Evolutionary conservation across 1,140 invertebrate species (phyloP).

Genomic region (Saccostrea echinata): DNA sequence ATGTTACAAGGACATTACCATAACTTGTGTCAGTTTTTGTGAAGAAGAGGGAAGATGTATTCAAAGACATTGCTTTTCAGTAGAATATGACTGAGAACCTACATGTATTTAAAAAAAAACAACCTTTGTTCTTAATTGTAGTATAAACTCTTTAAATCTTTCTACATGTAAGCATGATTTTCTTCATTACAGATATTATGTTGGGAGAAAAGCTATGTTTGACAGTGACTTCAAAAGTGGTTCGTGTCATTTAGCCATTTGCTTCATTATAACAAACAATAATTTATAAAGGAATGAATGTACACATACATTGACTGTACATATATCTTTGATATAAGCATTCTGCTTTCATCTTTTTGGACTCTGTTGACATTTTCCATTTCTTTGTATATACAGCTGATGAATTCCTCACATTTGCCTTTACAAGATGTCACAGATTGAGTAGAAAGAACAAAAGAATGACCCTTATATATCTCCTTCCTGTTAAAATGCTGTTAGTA

Average conservation of each 20-base stretch:
- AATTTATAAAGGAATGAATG: background rate
- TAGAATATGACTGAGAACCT: no score
- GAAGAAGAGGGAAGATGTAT: no score
- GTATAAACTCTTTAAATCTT: no score
- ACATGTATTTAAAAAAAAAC: no score
- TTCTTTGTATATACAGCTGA: constrained; percentile 86
- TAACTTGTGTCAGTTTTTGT: no score
- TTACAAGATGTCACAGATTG: constrained; percentile 92
- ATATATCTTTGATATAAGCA: background rate
- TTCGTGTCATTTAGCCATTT: constrained; percentile 73
- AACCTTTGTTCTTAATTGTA: no score
- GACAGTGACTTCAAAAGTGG: constrained; percentile 95
- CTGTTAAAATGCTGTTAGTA: constrained; percentile 96
- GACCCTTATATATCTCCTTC: constrained; percentile 97
- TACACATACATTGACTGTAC: background rate
- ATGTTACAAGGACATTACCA: no score
- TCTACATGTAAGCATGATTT: no score
- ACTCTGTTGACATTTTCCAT: background rate
- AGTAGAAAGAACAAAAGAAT: constrained; percentile 93
- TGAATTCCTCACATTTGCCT: constrained; percentile 94
- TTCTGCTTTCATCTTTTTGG: no score
- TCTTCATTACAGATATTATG: constrained; percentile 75
- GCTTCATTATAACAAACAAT: background rate
- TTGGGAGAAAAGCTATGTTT: constrained; percentile 98
- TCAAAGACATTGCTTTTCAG: no score